Evolutionary conservation across 2,797 vertebrate species (phyloP), one percentile per base, ranked within the genome.

Genomic region (Kryptopterus vitreolus): DNA sequence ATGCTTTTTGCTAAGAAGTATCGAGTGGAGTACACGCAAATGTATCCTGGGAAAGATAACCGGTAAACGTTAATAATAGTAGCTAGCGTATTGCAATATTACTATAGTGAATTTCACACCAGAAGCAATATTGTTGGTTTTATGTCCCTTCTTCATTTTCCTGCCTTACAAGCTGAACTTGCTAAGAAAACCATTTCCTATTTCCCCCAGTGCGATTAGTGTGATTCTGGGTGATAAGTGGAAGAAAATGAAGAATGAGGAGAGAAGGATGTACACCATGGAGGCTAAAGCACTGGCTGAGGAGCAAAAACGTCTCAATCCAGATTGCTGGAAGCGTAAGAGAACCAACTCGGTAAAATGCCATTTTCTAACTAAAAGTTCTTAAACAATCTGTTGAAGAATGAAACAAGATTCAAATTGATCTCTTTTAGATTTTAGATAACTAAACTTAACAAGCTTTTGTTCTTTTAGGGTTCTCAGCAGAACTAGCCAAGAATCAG

Each of bases 1-100:
- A 99, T 99, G 98, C 96, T 99, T 87, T 99, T 98, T 84, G 98
- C 98, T 92, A 99, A 99, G 95, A 99, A 98, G 88, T 99, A 98
- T 93, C 93, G 98, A 92, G 97, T 99, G 89, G 98, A 99, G 93
- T 99, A 98, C 90, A 99, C 98, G 63, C 97, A 99, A 91, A 98
- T 99, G 98, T 99, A 99, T 91, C 98, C 98, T 90, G 98, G 98
- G 89, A 99, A 99, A 90, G 98, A 99, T 90, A 99, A 99, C 96
- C 97, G 98, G 98, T 99, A 53, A 43, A 31, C 52, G 24, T 50
- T 24, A 68, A 63, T 24, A 68, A 63, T 4, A 38, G 3, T 46
- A 52, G 29, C 22, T 53, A 13, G 8, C 3, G 3, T 15, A n/a
- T 6, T 70, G 46, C 66, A 55, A 20, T 70, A 50, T 20, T 31